Percentiles rank a stretch among this genome's conserved stretches.
Conservation (phyloP, 2,888 invertebrate species). For the Coleophora deauratella region DNA sequence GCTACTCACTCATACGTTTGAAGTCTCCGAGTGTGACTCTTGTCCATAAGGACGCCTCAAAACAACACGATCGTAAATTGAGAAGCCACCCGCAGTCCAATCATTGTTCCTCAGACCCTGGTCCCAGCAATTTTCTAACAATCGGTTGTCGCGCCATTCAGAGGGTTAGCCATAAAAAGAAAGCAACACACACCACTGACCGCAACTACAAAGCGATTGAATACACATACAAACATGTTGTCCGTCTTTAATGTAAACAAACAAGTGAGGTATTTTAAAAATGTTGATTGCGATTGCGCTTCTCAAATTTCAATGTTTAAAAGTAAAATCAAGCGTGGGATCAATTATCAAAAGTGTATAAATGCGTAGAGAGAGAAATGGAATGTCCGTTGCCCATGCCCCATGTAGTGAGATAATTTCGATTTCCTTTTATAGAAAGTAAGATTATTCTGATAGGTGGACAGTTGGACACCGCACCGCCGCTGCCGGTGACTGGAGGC, state of each 20-base stretch:
- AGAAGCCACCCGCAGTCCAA: constrained; percentile 22
- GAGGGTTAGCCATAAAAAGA: constrained; percentile 24
- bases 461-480: too few relatives aligned
- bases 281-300: constrained; percentile 39
- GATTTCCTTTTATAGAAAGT: constrained; percentile 74
- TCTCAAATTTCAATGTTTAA: constrained; percentile 33
- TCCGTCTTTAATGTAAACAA: constrained; percentile 1
- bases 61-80: constrained; percentile 51
- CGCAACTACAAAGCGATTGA: not conserved
- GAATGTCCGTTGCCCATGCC: constrained; percentile 33
- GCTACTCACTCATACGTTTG: constrained; percentile 27
- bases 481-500: constrained; percentile 23
- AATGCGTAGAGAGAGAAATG: constrained; percentile 57
- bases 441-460: constrained; percentile 57
- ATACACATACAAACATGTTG: too few relatives aligned
- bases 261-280: constrained; percentile 25
- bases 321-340: constrained; percentile 47
- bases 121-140: constrained; percentile 40
- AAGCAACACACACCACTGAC: constrained; percentile 5
- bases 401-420: constrained; percentile 65
- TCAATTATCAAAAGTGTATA: constrained; percentile 53
- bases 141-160: constrained; percentile 42
- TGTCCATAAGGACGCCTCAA: constrained; percentile 34
- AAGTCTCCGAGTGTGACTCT: constrained; percentile 13
- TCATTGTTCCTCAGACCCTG: constrained; percentile 18